Conservation (phyloP, 2,797 vertebrate species). For the Holocentrus rufus region DNA sequence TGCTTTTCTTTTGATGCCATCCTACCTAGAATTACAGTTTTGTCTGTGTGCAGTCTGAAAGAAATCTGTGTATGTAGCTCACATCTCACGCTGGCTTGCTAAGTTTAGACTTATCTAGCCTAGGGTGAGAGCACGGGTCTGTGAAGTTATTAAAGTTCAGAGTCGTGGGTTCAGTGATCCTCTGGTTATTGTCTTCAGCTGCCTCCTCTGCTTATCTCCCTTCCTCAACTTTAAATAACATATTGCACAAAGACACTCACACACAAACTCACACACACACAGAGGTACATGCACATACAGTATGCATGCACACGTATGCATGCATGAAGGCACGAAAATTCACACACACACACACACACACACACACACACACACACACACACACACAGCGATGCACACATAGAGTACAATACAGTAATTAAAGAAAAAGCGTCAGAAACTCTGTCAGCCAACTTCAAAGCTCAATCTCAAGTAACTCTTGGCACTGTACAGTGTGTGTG, state of each 20-base stretch:
- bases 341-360: neutral
- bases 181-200: slow-evolving; percentile 61
- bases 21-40: neutral
- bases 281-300: neutral
- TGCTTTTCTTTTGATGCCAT: slow-evolving; percentile 27
- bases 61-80: slow-evolving; percentile 19
- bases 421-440: neutral
- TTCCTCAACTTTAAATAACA: slow-evolving; percentile 56
- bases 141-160: slow-evolving; percentile 70
- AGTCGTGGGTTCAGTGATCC: slow-evolving; percentile 60
- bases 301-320: neutral
- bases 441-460: slow-evolving; percentile 28
- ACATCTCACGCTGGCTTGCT: slow-evolving; percentile 39
- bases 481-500: too few species aligned
- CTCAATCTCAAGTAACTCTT: too few species aligned
- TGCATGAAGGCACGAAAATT: neutral
- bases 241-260: slow-evolving; percentile 8
- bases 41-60: slow-evolving; percentile 6
- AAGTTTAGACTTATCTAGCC: slow-evolving; percentile 59
- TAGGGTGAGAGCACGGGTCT: slow-evolving; percentile 54
- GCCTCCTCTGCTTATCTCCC: slow-evolving; percentile 60
- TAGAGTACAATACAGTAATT: too few species aligned
- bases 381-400: neutral
- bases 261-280: neutral
- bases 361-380: neutral